Evolutionary conservation across 2,888 invertebrate genomes (phyloP).

Genomic region (Platycnemis pennipes): DNA sequence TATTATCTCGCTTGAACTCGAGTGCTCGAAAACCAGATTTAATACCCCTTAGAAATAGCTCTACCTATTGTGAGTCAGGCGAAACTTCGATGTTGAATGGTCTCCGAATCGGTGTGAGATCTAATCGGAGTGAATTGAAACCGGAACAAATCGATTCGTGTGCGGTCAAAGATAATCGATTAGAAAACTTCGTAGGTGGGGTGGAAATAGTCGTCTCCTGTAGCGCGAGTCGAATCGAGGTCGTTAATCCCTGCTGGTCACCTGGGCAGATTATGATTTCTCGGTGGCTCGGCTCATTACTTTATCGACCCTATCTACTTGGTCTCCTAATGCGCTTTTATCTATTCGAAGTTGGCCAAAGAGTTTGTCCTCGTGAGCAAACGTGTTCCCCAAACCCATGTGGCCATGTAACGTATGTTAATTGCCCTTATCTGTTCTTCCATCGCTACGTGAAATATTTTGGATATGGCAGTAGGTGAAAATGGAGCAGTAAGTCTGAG

Average conservation of each 20-base stretch:
- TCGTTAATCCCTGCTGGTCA: neutral
- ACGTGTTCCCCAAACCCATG: too few species aligned
- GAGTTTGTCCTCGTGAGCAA: too few species aligned
- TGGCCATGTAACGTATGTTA: too few species aligned
- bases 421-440: too few species aligned
- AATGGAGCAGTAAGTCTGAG: too few species aligned
- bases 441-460: too few species aligned
- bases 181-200: neutral
- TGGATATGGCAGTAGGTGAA: too few species aligned
- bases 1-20: too few species aligned
- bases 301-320: neutral
- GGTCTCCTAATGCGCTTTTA: neutral
- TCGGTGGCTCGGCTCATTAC: neutral
- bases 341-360: neutral
- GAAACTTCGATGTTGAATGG: neutral
- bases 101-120: neutral
- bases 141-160: neutral
- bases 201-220: neutral
- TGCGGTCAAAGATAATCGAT: neutral
- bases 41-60: neutral
- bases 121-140: conserved; percentile 1
- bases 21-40: neutral
- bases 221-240: neutral
- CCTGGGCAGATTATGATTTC: neutral
- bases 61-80: neutral